Conservation (phyloP, 2,797 vertebrate species). For the Tapera naevia region DNA sequence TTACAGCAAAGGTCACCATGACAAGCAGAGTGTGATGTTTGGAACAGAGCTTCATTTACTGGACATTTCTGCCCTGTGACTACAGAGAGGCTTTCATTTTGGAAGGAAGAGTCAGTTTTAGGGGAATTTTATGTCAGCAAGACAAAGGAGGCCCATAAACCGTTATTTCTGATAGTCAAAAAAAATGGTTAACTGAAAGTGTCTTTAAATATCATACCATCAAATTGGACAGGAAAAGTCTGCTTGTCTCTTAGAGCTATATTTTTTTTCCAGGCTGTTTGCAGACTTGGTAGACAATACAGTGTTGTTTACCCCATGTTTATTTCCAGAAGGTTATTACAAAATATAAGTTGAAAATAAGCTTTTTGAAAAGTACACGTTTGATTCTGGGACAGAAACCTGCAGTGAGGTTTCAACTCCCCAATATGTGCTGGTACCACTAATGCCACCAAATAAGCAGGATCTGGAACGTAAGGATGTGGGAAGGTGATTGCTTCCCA, state of each 20-base stretch:
- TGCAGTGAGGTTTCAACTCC: not conserved
- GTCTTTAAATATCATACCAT: not conserved
- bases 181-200: not conserved
- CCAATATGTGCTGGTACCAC: not conserved
- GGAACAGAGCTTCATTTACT: not conserved
- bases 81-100: not conserved
- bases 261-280: not conserved
- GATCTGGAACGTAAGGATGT: not conserved
- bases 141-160: not conserved
- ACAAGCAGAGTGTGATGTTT: not conserved
- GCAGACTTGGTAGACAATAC: not conserved
- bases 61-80: not conserved
- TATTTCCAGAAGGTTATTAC: not conserved
- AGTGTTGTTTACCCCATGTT: not conserved
- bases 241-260: not conserved
- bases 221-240: not conserved
- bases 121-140: not conserved
- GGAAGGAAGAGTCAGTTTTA: not conserved
- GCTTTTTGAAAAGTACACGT: not conserved
- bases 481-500: not conserved
- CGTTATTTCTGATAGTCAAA: not conserved
- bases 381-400: not conserved
- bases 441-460: not conserved
- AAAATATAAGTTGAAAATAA: not conserved
- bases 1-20: not conserved